These are phyloP conservation scores for Aselliscus stoliczkanus DNA, from an alignment of 2,797 vertebrate species.

Conservation along the genomic window DNA sequence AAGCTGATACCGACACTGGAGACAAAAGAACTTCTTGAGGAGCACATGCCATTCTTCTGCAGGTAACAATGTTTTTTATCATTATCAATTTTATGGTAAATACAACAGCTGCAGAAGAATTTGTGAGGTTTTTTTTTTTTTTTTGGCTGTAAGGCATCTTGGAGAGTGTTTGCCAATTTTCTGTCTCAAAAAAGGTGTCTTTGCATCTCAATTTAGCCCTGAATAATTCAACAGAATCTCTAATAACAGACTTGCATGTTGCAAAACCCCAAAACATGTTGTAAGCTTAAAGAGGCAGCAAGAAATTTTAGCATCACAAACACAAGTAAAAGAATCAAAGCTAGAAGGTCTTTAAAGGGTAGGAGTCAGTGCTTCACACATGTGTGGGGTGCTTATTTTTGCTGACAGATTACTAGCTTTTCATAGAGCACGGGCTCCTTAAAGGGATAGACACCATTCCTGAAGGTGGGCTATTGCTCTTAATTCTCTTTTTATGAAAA, in stretches of 20 bases:
- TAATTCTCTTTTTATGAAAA: not conserved
- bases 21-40: conserved; percentile 52
- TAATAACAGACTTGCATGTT: conserved; percentile 77
- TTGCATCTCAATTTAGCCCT: conserved; percentile 83
- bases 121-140: not conserved
- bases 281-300: conserved; percentile 73
- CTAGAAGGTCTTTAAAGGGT: conserved; percentile 36
- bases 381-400: conserved; percentile 30
- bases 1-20: not conserved
- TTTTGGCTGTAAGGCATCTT: conserved; percentile 78
- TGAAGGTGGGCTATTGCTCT: not conserved
- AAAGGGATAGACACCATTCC: conserved; percentile 36
- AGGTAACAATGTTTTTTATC: conserved; percentile 59
- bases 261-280: conserved; percentile 68
- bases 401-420: conserved; percentile 36
- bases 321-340: not conserved
- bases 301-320: conserved; percentile 56
- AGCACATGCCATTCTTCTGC: conserved; percentile 58
- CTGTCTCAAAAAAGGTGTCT: conserved; percentile 84
- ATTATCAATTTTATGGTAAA: conserved; percentile 72
- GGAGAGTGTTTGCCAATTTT: conserved; percentile 81
- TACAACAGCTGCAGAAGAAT: conserved; percentile 78
- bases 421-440: not conserved
- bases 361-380: not conserved
- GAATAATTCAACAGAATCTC: conserved; percentile 85